Evolutionary conservation across 2,797 vertebrate species (phyloP).

Genomic region (Adelosebastes latens): DNA sequence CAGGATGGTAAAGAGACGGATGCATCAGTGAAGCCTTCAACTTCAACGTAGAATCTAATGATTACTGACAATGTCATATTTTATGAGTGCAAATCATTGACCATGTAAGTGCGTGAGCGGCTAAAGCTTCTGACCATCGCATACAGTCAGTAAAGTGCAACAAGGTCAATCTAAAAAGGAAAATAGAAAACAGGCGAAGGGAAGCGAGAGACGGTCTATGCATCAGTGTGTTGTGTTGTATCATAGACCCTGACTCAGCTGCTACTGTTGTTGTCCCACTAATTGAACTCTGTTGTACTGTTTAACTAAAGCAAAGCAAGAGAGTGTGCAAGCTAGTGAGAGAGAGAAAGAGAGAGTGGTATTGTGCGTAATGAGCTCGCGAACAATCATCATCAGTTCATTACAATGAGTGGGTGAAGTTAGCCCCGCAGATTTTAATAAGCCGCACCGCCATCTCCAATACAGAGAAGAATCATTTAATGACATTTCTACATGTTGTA

Average conservation of each 20-base stretch:
- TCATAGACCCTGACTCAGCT: slow-evolving; percentile 51
- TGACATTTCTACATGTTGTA: slow-evolving; percentile 23
- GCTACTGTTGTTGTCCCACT: slow-evolving; percentile 8
- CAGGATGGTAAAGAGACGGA: slow-evolving; percentile 54
- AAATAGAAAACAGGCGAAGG: not conserved
- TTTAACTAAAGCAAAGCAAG: slow-evolving; percentile 44
- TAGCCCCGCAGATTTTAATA: slow-evolving; percentile 53
- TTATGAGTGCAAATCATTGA: slow-evolving; percentile 35
- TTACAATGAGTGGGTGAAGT: slow-evolving; percentile 36
- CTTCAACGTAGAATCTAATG: slow-evolving; percentile 43
- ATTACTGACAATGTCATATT: slow-evolving; percentile 53
- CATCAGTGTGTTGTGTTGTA: not conserved
- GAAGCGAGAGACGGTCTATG: not conserved
- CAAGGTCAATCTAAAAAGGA: not conserved
- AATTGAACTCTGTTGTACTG: slow-evolving; percentile 41
- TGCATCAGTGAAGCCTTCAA: slow-evolving; percentile 36
- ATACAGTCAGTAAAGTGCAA: not conserved
- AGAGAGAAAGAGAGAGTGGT: not conserved
- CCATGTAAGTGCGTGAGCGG: slow-evolving; percentile 25
- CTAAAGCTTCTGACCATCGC: slow-evolving; percentile 4
- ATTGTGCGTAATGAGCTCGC: slow-evolving; percentile 45
- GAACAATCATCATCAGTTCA: slow-evolving; percentile 50
- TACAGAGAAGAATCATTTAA: slow-evolving; percentile 23
- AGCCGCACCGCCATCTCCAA: slow-evolving; percentile 21
- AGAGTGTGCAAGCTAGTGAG: not conserved